Evolutionary conservation across 2,888 invertebrate genomes (phyloP), one percentile per base, ranked within the genome.

Genomic region (Proisotoma minuta): DNA sequence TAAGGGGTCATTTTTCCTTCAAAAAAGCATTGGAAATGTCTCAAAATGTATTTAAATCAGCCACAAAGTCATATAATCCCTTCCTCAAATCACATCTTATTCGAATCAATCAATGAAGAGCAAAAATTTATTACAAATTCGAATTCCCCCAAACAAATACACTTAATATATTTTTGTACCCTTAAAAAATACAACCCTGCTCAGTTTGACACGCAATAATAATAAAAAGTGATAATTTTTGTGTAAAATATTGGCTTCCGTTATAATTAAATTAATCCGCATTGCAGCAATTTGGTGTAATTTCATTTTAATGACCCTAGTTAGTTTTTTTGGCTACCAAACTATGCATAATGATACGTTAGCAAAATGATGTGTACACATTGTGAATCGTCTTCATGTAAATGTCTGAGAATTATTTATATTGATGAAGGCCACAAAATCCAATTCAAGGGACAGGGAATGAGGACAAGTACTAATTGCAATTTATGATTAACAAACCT

Each of bases 401-500:
- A 18, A 47, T n/a, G n/a, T n/a, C n/a, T n/a, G n/a, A n/a, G n/a
- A n/a, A n/a, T n/a, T n/a, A n/a, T n/a, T n/a, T n/a, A n/a, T n/a
- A n/a, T n/a, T n/a, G n/a, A n/a, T n/a, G n/a, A n/a, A n/a, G n/a
- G n/a, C n/a, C n/a, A n/a, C n/a, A n/a, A n/a, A n/a, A n/a, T n/a
- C n/a, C 43, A 26, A 57, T 3, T 18, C 47, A 43, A 57, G 5
- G 54, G 29, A 54, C 29, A n/a, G n/a, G 39, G 39, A 54, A 54
- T 54, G 54, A 54, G 54, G 54, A 54, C 54, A 54, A 54, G 39
- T 39, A 39, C 54, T 54, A 54, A 54, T 54, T 54, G 39, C 29
- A 39, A 54, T 54, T 2, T 34, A 34, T 24, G n/a, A 23, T 48
- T 27, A 23, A 27, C 67, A 68, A 69, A 76, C 76, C 69, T 78